A percentile compares a stretch with the other conserved stretches of the same genome.
Evolutionary conservation across 2,888 invertebrate species (phyloP).

Genomic region (Eupithecia vulgata): DNA sequence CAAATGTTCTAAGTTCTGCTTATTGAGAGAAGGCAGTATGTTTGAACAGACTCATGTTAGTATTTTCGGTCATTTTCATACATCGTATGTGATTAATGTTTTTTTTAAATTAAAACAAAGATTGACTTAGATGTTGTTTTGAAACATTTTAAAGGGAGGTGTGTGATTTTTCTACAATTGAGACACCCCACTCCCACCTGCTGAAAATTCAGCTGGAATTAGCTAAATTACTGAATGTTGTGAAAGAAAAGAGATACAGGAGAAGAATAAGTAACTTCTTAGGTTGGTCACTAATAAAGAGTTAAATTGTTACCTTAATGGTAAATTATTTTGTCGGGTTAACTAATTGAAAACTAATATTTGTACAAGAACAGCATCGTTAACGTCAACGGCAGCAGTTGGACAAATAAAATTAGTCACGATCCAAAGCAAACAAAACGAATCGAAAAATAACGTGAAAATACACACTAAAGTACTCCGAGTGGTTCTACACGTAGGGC

Average conservation of each 20-base stretch:
- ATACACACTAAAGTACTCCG: neutral
- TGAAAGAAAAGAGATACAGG: too few species aligned
- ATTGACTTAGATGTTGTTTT: too few species aligned
- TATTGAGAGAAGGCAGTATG: neutral
- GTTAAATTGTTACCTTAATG: neutral
- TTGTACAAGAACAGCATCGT: neutral
- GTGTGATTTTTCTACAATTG: too few species aligned
- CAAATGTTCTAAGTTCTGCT: neutral
- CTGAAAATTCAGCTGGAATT: too few species aligned
- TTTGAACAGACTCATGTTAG: neutral
- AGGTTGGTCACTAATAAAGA: too few species aligned
- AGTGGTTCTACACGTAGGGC: neutral
- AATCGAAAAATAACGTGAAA: conserved; percentile 1
- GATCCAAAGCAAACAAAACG: conserved; percentile 13
- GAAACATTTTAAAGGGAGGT: too few species aligned
- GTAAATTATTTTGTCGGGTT: neutral
- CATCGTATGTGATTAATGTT: too few species aligned
- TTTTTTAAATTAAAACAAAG: too few species aligned
- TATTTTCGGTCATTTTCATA: neutral
- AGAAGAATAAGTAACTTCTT: too few species aligned
- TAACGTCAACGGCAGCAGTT: conserved; percentile 16
- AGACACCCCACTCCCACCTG: too few species aligned
- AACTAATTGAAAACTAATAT: conserved; percentile 3
- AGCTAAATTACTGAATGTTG: too few species aligned
- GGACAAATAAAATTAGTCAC: conserved; percentile 29